phyloP scores from a whole-genome alignment of 2,888 invertebrate species.

The Taenaris catops region DNA sequence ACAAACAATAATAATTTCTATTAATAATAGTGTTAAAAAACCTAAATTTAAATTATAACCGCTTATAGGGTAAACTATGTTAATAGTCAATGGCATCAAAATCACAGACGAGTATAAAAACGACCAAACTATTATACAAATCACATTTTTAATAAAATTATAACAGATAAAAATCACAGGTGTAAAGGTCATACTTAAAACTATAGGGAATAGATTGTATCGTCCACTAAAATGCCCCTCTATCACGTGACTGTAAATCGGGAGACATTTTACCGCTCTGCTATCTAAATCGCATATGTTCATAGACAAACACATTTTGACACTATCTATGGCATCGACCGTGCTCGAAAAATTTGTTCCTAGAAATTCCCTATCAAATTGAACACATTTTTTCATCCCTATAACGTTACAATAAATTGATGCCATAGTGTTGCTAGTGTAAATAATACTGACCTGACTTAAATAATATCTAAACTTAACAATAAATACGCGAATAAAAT shows the following conservation, averaged over 20 bases:
- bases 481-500: constrained; percentile 41
- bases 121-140: constrained; percentile 54
- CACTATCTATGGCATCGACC: constrained; percentile 26
- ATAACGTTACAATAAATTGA: constrained; percentile 18
- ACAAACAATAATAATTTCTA: constrained; percentile 23
- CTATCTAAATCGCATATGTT: constrained; percentile 14
- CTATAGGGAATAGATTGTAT: constrained; percentile 44
- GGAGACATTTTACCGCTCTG: constrained; percentile 29
- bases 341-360: constrained; percentile 17
- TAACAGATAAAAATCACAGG: constrained; percentile 71
- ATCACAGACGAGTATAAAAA: constrained; percentile 67
- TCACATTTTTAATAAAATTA: constrained; percentile 57
- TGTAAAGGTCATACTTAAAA: constrained; percentile 56
- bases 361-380: constrained; percentile 22
- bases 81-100: constrained; percentile 55
- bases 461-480: constrained; percentile 40
- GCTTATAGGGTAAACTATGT: constrained; percentile 44
- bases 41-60: constrained; percentile 49
- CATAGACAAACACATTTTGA: constrained; percentile 5
- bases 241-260: constrained; percentile 9
- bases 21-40: constrained; percentile 31
- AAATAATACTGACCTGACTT: constrained; percentile 51
- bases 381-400: constrained; percentile 29
- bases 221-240: constrained; percentile 21
- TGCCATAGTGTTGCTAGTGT: constrained; percentile 32